Percentiles rank a stretch among this genome's conserved stretches.
Conservation (phyloP, 1,140 invertebrate species). For the Phymastichus coffea region DNA sequence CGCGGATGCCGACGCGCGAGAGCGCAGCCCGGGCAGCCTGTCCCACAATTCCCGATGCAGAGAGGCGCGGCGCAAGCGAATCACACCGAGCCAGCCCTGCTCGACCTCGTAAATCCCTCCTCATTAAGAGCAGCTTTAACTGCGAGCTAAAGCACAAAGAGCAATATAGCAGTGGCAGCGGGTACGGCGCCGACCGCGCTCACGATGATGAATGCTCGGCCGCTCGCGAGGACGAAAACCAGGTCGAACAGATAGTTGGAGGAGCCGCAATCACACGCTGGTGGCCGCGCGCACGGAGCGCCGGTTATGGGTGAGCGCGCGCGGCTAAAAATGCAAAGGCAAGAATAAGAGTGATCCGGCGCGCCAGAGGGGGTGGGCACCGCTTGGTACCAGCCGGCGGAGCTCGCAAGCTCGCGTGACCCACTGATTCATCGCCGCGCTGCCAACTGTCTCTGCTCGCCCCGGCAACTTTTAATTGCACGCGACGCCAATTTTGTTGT, state of each 20-base stretch:
- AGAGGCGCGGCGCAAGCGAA: conserved; percentile 10
- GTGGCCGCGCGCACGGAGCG: neutral
- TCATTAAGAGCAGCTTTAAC: conserved; percentile 18
- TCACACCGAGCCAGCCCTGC: too few species aligned
- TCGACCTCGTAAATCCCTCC: conserved; percentile 17
- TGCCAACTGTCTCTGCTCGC: conserved; percentile 16
- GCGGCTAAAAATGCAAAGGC: neutral
- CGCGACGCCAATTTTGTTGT: conserved; percentile 9
- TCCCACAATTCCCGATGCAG: conserved; percentile 1
- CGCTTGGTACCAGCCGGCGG: conserved; percentile 35
- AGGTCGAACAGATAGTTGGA: conserved; percentile 23
- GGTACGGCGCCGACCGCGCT: neutral
- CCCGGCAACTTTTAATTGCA: conserved; percentile 18
- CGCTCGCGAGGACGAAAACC: neutral
- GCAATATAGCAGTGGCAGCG: too few species aligned
- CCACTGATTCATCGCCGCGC: conserved; percentile 40
- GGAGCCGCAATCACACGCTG: conserved; percentile 13
- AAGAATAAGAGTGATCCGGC: conserved; percentile 11
- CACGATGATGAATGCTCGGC: conserved; percentile 14
- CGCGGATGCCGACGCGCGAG: too few species aligned
- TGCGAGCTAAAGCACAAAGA: conserved; percentile 7
- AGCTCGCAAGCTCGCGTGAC: conserved; percentile 38
- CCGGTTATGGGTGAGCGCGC: neutral
- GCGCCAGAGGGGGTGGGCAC: conserved; percentile 27
- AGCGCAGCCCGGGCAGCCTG: too few species aligned